phyloP scores from a whole-genome alignment of 2,113 vertebrate genomes.

The Cyanoramphus novaezelandiae region DNA sequence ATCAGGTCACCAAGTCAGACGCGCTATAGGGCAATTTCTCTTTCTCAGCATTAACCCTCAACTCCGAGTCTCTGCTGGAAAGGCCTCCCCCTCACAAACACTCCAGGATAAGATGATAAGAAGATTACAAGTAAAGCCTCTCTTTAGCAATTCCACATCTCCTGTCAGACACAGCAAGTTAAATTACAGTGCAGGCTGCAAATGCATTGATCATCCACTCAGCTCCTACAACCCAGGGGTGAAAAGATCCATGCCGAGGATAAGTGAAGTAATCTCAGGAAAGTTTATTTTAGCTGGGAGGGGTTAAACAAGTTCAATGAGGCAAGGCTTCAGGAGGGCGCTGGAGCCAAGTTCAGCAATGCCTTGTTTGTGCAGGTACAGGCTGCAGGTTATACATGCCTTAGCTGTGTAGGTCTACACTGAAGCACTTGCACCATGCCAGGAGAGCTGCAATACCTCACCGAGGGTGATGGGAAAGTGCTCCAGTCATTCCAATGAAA shows the following conservation, averaged over 20 bases:
- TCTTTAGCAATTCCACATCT: conserved; percentile 78
- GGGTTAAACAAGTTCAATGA: conserved; percentile 68
- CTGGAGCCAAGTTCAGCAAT: conserved; percentile 58
- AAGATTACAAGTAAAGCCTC: conserved; percentile 84
- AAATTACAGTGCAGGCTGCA: conserved; percentile 75
- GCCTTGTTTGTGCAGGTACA: conserved; percentile 53
- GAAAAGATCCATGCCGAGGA: conserved; percentile 70
- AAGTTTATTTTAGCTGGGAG: conserved; percentile 75
- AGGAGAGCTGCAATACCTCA: neutral
- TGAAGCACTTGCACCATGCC: rapidly evolving
- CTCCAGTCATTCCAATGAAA: neutral
- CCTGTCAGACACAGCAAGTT: conserved; percentile 76
- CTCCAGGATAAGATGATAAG: conserved; percentile 81
- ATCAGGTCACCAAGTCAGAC: conserved; percentile 54
- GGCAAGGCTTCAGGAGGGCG: neutral
- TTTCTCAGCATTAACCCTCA: conserved; percentile 73
- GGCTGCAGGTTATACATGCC: conserved; percentile 4
- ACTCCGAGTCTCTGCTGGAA: conserved; percentile 25
- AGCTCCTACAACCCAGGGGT: conserved; percentile 64
- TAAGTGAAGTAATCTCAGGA: conserved; percentile 75
- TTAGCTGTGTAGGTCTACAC: neutral
- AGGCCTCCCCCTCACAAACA: conserved; percentile 70
- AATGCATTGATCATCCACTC: conserved; percentile 75
- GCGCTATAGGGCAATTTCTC: conserved; percentile 59
- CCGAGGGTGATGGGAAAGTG: neutral